These are phyloP conservation scores for Nyctereutes procyonoides DNA, from an alignment of 2,113 vertebrate genomes.

Conservation along the genomic window DNA sequence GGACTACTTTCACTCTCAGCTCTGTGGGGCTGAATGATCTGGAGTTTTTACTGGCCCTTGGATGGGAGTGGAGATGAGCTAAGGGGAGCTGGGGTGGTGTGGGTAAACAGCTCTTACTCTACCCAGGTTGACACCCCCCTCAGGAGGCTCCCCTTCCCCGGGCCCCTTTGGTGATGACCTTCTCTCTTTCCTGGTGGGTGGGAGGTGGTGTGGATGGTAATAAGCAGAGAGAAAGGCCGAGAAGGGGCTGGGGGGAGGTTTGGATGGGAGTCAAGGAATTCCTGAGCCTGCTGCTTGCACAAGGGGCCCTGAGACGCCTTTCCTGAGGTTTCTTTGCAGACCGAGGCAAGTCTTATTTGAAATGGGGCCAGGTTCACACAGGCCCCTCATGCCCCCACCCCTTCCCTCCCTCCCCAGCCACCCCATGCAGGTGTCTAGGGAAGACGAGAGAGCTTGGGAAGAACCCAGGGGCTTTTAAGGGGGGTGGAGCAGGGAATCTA, in stretches of 20 bases:
- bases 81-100: not conserved
- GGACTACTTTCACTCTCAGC: not conserved
- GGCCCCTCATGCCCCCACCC: not conserved
- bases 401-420: not conserved
- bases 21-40: not conserved
- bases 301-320: constrained; percentile 73
- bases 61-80: constrained; percentile 48
- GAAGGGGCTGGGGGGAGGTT: constrained; percentile 72
- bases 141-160: not conserved
- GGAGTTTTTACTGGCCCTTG: constrained; percentile 33
- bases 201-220: constrained; percentile 77
- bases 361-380: constrained; percentile 61
- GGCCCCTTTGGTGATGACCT: constrained; percentile 72
- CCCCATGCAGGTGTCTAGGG: constrained; percentile 55
- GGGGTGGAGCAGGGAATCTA: not conserved
- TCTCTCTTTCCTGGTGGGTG: constrained; percentile 71
- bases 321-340: constrained; percentile 75
- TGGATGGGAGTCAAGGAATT: constrained; percentile 83
- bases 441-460: constrained; percentile 18
- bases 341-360: constrained; percentile 66
- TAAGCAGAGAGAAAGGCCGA: constrained; percentile 76
- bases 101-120: constrained; percentile 52
- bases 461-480: constrained; percentile 11
- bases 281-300: constrained; percentile 78
- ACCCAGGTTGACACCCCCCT: not conserved